phyloP scores from a whole-genome alignment of 53 echinoderm and acorn worm species.

The Echinometra lucunter region DNA sequence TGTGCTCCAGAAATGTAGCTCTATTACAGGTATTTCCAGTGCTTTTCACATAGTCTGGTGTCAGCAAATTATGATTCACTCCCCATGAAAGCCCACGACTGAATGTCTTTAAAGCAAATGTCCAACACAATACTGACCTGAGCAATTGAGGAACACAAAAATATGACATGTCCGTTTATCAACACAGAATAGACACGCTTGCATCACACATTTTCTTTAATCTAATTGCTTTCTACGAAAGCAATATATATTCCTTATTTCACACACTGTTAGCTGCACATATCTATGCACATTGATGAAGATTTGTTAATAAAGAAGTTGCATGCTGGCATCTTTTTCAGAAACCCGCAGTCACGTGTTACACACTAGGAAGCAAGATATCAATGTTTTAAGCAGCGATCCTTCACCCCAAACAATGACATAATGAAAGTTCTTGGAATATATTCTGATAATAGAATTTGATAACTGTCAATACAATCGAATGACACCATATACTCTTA shows the following conservation, averaged over 20 bases:
- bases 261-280: slow-evolving; percentile 33
- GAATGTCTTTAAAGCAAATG: neutral
- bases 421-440: slow-evolving; percentile 1
- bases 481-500: neutral
- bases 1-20: too few relatives aligned
- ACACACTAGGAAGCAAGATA: slow-evolving; percentile 22
- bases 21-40: too few relatives aligned
- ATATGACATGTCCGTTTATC: neutral
- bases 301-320: neutral
- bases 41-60: too few relatives aligned
- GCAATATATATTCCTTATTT: slow-evolving; percentile 36
- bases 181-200: neutral
- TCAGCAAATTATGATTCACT: too few relatives aligned
- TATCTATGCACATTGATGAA: slow-evolving; percentile 20
- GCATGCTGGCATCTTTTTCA: neutral
- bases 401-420: slow-evolving; percentile 10
- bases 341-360: neutral
- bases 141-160: neutral
- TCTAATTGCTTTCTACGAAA: neutral
- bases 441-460: slow-evolving; percentile 21
- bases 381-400: neutral
- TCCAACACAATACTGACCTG: neutral
- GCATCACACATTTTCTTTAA: neutral
- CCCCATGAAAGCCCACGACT: too few relatives aligned
- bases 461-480: neutral